These are phyloP conservation scores for Steinernema carpocapsae DNA, from an alignment of 2,888 invertebrate species.

Conservation along the genomic window DNA sequence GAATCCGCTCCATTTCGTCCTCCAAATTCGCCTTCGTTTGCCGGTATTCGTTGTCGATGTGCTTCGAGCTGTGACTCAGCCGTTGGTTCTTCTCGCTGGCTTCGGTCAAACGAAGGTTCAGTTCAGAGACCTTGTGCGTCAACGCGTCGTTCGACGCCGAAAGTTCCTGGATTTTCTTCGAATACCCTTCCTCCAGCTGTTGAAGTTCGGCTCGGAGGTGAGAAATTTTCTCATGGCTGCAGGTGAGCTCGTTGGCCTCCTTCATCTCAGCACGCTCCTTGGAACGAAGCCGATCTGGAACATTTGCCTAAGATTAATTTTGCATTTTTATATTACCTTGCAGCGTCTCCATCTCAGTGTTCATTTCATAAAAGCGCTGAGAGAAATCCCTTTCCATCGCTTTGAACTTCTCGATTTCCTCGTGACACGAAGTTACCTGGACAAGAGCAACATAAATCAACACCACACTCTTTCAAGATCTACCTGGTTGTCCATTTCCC, in stretches of 20 bases:
- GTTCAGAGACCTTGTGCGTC: background rate
- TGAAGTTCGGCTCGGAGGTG: background rate
- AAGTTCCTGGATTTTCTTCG: background rate
- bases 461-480: background rate
- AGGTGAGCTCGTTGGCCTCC: slow-evolving; percentile 4
- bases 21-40: slow-evolving; percentile 3
- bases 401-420: slow-evolving; percentile 11
- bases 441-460: background rate
- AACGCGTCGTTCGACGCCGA: background rate
- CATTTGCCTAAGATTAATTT: background rate
- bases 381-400: background rate
- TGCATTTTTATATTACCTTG: background rate
- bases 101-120: background rate
- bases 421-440: background rate
- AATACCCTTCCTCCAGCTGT: slow-evolving; percentile 14
- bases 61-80: background rate
- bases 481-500: slow-evolving; percentile 24
- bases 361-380: slow-evolving; percentile 1
- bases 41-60: background rate
- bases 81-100: slow-evolving; percentile 5
- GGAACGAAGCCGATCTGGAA: background rate
- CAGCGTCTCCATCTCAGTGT: background rate
- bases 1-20: background rate
- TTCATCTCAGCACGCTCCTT: background rate
- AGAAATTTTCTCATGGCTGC: background rate